A percentile compares a stretch with the other conserved stretches of the same genome.
Conservation (phyloP, 1,140 invertebrate genomes). For the Monochamus saltuarius region DNA sequence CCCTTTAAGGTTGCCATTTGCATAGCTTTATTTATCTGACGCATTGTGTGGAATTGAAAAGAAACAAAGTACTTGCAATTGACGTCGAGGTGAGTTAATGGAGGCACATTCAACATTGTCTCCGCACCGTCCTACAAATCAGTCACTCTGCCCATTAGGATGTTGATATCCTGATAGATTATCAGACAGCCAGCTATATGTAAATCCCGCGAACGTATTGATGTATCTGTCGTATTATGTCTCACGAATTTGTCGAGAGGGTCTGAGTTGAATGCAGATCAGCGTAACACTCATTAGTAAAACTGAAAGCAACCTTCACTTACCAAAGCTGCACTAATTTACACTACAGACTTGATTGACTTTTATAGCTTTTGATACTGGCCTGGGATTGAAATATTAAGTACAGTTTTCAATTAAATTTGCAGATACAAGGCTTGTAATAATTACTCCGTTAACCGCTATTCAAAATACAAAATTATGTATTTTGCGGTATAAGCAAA, state of each 20-base stretch:
- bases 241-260: slow-evolving; percentile 33
- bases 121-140: slow-evolving; percentile 34
- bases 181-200: slow-evolving; percentile 30
- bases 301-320: too few species aligned
- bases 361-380: too few species aligned
- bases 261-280: slow-evolving; percentile 27
- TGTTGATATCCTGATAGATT: slow-evolving; percentile 39
- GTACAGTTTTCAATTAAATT: too few species aligned
- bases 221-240: slow-evolving; percentile 36
- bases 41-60: neutral
- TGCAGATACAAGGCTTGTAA: too few species aligned
- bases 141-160: slow-evolving; percentile 35
- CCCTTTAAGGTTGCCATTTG: neutral
- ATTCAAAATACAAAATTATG: too few species aligned
- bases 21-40: neutral
- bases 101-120: slow-evolving; percentile 32
- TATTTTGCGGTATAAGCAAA: too few species aligned
- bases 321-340: too few species aligned
- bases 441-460: too few species aligned
- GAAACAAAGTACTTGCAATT: slow-evolving; percentile 2
- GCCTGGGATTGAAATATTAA: too few species aligned
- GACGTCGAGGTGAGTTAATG: slow-evolving; percentile 31
- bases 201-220: slow-evolving; percentile 33
- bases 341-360: too few species aligned
- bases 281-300: neutral